A percentile compares a stretch with the other conserved stretches of the same genome.
These are phyloP conservation scores for Andrena praecox DNA, from an alignment of 2,888 invertebrate species.

Conservation along the genomic window DNA sequence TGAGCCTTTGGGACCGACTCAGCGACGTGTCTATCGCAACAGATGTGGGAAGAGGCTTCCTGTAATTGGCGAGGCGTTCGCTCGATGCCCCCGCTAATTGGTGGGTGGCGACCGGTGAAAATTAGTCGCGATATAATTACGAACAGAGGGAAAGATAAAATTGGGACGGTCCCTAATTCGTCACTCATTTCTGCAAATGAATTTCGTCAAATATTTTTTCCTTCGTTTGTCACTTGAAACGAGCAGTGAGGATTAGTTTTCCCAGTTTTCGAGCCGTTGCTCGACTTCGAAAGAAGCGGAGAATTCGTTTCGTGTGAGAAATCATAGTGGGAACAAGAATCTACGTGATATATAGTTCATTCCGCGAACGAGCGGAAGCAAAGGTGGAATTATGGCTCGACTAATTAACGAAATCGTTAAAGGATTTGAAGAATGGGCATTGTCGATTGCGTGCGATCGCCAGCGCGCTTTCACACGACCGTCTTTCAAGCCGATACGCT, in stretches of 20 bases:
- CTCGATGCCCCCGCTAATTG: constrained; percentile 69
- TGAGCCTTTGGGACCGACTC: constrained; percentile 44
- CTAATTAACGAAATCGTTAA: constrained; percentile 64
- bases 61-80: constrained; percentile 62
- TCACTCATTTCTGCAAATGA: neutral
- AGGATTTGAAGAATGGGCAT: constrained; percentile 49
- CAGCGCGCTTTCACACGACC: constrained; percentile 49
- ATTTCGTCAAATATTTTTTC: neutral
- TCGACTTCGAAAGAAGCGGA: neutral
- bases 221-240: neutral
- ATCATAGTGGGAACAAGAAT: constrained; percentile 36
- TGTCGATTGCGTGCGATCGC: constrained; percentile 42
- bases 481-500: neutral
- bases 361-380: constrained; percentile 29
- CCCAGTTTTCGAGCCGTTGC: neutral
- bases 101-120: constrained; percentile 58
- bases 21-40: constrained; percentile 39
- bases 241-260: neutral
- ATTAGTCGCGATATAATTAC: constrained; percentile 60
- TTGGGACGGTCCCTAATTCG: constrained; percentile 48
- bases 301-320: constrained; percentile 28
- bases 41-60: constrained; percentile 66
- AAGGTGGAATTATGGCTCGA: constrained; percentile 37
- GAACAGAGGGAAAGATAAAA: constrained; percentile 32
- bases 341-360: constrained; percentile 5